These are phyloP conservation scores for Phylloscopus collybita DNA, from an alignment of 2,797 vertebrate species.

Conservation along the genomic window DNA sequence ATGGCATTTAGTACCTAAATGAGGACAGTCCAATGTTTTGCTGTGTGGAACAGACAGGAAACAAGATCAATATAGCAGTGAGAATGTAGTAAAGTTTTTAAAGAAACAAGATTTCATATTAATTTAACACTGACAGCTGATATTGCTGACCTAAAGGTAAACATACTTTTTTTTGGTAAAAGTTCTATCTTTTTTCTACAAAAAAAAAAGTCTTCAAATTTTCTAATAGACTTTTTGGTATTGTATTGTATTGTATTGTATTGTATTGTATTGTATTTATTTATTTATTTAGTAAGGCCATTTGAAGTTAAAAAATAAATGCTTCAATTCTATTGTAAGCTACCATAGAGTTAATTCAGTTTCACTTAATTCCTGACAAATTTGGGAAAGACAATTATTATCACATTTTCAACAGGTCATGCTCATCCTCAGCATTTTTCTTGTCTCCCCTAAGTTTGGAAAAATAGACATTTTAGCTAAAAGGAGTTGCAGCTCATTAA, in stretches of 20 bases:
- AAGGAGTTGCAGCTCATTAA: not conserved
- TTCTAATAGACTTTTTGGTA: not conserved
- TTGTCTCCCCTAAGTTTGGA: not conserved
- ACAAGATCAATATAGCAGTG: not conserved
- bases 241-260: no score
- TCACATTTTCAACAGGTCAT: not conserved
- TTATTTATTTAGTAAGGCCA: not conserved
- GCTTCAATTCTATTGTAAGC: not conserved
- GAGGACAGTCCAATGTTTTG: not conserved
- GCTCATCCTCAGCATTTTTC: not conserved
- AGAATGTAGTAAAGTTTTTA: not conserved
- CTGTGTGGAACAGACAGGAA: not conserved
- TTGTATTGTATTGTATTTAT: no score
- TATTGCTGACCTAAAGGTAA: not conserved
- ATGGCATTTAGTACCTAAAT: not conserved
- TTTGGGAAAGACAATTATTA: not conserved
- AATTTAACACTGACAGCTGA: not conserved
- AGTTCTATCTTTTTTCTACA: not conserved
- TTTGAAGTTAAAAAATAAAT: not conserved
- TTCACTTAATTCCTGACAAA: not conserved
- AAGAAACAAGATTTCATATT: not conserved
- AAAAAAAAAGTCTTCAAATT: not conserved
- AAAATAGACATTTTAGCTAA: not conserved
- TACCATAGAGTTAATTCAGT: not conserved
- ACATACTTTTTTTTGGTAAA: accelerated